phyloP scores from a whole-genome alignment of 2,797 vertebrate species.

The Heterohyrax brucei region DNA sequence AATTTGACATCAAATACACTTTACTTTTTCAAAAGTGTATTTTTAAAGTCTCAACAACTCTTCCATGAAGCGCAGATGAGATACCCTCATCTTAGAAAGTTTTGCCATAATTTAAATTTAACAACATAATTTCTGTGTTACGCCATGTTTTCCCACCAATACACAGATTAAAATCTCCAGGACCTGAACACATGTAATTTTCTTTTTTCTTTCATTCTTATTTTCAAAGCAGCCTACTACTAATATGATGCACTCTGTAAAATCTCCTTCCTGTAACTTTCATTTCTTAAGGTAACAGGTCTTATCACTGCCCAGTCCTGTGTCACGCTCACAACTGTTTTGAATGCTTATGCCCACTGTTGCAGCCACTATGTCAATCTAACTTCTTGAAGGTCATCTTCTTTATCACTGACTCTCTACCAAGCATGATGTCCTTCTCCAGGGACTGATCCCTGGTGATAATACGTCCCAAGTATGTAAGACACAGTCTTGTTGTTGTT shows the following conservation, averaged over 20 bases:
- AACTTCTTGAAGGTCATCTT: no score
- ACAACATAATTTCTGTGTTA: not conserved
- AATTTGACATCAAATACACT: not conserved
- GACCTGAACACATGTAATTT: not conserved
- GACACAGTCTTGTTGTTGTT: no score
- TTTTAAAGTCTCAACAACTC: not conserved
- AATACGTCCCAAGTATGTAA: no score
- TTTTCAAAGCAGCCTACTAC: not conserved
- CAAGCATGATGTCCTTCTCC: no score
- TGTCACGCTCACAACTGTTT: no score
- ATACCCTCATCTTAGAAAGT: not conserved
- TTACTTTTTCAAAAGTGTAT: not conserved
- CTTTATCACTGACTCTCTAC: no score
- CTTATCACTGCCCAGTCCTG: no score
- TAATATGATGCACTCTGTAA: not conserved
- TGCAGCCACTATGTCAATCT: no score
- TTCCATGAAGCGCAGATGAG: not conserved
- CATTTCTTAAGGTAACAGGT: not conserved
- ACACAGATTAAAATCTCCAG: not conserved
- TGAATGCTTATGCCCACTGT: no score
- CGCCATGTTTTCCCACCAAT: not conserved
- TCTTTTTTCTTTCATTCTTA: not conserved
- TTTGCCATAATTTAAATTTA: not conserved
- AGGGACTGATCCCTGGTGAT: no score
- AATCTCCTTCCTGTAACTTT: not conserved